phyloP scores from a whole-genome alignment of 2,797 vertebrate species.

The Acanthurus tractus region DNA sequence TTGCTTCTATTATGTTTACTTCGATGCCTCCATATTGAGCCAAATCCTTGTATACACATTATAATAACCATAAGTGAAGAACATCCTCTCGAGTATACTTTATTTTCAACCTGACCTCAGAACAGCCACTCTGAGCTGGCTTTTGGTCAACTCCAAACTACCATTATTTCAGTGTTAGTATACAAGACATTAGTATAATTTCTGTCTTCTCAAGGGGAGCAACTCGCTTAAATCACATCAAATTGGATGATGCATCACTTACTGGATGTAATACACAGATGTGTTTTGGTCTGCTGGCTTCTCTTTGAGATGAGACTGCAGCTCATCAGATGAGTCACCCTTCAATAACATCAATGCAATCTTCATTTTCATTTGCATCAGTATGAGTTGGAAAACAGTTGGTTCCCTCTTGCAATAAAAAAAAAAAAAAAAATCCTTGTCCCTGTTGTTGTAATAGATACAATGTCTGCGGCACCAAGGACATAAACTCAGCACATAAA shows the following conservation, averaged over 20 bases:
- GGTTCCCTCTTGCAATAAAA: not conserved
- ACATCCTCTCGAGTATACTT: slow-evolving; percentile 37
- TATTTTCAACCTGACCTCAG: slow-evolving; percentile 45
- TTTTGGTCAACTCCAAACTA: slow-evolving; percentile 60
- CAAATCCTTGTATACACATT: slow-evolving; percentile 25
- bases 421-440: not conserved
- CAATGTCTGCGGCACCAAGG: slow-evolving; percentile 12
- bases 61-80: slow-evolving; percentile 44
- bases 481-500: not conserved
- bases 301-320: slow-evolving; percentile 38
- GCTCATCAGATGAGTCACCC: slow-evolving; percentile 63
- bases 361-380: slow-evolving; percentile 58
- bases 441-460: not conserved
- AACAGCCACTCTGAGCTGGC: slow-evolving; percentile 45
- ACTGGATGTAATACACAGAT: slow-evolving; percentile 63
- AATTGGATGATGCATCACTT: slow-evolving; percentile 66
- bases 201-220: slow-evolving; percentile 49
- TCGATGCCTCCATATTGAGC: slow-evolving; percentile 6
- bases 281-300: slow-evolving; percentile 55
- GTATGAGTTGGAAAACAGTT: slow-evolving; percentile 32
- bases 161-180: slow-evolving; percentile 55
- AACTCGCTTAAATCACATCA: slow-evolving; percentile 67
- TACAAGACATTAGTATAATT: slow-evolving; percentile 56
- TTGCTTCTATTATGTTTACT: slow-evolving; percentile 22
- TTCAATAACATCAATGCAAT: slow-evolving; percentile 63